These are phyloP conservation scores for Varanus komodoensis DNA, from an alignment of 2,113 vertebrate genomes.

Conservation along the genomic window DNA sequence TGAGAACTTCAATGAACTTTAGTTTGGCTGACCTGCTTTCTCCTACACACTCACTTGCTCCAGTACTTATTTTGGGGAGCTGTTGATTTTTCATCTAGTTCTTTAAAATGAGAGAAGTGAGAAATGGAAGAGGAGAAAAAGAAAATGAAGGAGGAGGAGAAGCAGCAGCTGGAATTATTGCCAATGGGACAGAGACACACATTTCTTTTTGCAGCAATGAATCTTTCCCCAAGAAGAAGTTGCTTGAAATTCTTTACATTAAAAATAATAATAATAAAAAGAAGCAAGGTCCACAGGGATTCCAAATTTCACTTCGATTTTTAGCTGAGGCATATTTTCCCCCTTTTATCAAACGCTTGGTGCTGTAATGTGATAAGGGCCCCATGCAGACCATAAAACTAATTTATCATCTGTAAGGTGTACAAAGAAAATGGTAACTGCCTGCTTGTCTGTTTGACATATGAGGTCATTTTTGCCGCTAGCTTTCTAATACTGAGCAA, in stretches of 20 bases:
- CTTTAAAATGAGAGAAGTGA: not conserved
- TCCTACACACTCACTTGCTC: not conserved
- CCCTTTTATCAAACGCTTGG: constrained; percentile 82
- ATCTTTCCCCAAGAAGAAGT: constrained; percentile 79
- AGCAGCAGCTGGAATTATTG: constrained; percentile 77
- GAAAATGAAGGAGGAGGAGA: constrained; percentile 29
- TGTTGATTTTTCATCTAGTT: not conserved
- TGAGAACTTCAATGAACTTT: too few relatives aligned
- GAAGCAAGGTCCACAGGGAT: constrained; percentile 63
- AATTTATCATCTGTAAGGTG: constrained; percentile 88
- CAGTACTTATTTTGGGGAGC: not conserved
- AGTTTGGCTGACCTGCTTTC: too few relatives aligned
- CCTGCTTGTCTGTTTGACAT: constrained; percentile 86
- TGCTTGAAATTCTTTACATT: constrained; percentile 80
- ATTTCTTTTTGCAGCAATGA: constrained; percentile 79
- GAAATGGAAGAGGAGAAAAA: not conserved
- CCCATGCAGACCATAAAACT: constrained; percentile 85
- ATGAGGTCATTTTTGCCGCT: constrained; percentile 88
- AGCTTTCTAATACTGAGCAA: constrained; percentile 86
- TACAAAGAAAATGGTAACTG: constrained; percentile 86
- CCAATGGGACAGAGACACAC: constrained; percentile 77
- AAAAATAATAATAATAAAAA: constrained; percentile 72
- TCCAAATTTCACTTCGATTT: constrained; percentile 85
- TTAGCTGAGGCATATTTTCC: constrained; percentile 82
- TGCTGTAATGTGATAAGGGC: constrained; percentile 84